phyloP scores from a whole-genome alignment of 2,888 invertebrate genomes.

The Parasteatoda lunata region DNA sequence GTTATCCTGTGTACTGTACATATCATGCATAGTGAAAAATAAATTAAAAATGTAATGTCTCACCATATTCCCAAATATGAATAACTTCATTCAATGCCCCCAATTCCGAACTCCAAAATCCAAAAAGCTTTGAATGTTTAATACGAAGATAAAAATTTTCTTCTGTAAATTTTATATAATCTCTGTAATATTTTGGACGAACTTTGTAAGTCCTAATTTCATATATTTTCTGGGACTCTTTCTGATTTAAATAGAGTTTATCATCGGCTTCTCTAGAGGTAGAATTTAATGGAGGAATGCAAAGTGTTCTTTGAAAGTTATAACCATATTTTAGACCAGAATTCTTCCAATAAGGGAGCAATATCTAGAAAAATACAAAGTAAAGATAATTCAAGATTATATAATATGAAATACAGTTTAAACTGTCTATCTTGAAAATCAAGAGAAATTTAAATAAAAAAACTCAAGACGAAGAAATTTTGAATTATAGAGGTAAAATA shows the following conservation, averaged over 20 bases:
- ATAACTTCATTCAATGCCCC: constrained; percentile 74
- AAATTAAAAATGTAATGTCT: constrained; percentile 7
- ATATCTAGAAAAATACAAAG: background rate
- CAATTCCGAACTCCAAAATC: constrained; percentile 74
- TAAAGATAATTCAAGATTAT: no score
- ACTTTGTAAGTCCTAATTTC: constrained; percentile 63
- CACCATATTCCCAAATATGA: constrained; percentile 75
- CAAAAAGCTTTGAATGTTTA: constrained; percentile 72
- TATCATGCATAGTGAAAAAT: background rate
- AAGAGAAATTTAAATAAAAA: no score
- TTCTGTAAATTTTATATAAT: constrained; percentile 71
- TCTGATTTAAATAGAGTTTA: constrained; percentile 34
- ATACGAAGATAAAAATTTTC: constrained; percentile 72
- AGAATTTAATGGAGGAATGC: constrained; percentile 47
- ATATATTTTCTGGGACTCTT: constrained; percentile 65
- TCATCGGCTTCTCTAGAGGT: constrained; percentile 29
- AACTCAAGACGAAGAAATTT: no score
- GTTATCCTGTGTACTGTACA: no score
- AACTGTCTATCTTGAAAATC: no score
- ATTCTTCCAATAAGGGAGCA: background rate
- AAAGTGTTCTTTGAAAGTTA: constrained; percentile 14
- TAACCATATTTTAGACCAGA: constrained; percentile 7
- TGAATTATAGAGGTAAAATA: no score
- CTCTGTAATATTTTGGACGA: constrained; percentile 60
- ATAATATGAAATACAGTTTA: no score